phyloP scores from a whole-genome alignment of 2,797 vertebrate species.

The Enteromius mattozi region DNA sequence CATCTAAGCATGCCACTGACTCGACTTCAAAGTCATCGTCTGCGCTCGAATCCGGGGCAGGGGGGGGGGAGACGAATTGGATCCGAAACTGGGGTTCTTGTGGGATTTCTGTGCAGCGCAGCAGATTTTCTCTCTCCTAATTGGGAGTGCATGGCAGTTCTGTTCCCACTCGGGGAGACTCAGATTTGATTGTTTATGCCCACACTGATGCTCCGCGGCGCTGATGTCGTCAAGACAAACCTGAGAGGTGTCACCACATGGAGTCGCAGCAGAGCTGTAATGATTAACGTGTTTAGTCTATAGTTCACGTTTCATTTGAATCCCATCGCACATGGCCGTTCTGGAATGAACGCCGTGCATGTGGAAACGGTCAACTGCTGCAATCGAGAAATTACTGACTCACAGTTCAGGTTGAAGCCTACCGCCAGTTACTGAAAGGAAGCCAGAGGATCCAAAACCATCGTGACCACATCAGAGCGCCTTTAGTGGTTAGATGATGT shows the following conservation, averaged over 20 bases:
- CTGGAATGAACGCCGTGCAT: constrained; percentile 16
- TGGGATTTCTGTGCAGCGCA: constrained; percentile 69
- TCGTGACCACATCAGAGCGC: constrained; percentile 23
- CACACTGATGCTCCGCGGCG: constrained; percentile 53
- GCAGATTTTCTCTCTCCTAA: constrained; percentile 67
- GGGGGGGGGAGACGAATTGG: constrained; percentile 62
- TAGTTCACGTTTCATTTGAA: constrained; percentile 32
- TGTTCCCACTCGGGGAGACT: constrained; percentile 58
- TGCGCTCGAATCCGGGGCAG: constrained; percentile 49
- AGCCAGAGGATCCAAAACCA: constrained; percentile 22
- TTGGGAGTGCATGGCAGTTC: constrained; percentile 64
- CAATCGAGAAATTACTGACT: constrained; percentile 34
- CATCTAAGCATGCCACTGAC: constrained; percentile 59
- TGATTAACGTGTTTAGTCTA: constrained; percentile 30
- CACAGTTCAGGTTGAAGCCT: constrained; percentile 31
- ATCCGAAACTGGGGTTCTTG: constrained; percentile 77
- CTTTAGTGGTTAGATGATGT: constrained; percentile 18
- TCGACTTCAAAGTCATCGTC: constrained; percentile 72
- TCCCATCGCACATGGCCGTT: not conserved
- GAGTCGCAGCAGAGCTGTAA: constrained; percentile 14
- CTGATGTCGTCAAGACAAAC: constrained; percentile 32
- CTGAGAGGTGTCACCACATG: constrained; percentile 17
- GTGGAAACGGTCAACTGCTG: constrained; percentile 40
- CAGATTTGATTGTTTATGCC: constrained; percentile 35
- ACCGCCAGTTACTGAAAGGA: constrained; percentile 22